These are phyloP conservation scores for Pipistrellus pygmaeus DNA, from an alignment of 2,797 vertebrate species.

Conservation along the genomic window DNA sequence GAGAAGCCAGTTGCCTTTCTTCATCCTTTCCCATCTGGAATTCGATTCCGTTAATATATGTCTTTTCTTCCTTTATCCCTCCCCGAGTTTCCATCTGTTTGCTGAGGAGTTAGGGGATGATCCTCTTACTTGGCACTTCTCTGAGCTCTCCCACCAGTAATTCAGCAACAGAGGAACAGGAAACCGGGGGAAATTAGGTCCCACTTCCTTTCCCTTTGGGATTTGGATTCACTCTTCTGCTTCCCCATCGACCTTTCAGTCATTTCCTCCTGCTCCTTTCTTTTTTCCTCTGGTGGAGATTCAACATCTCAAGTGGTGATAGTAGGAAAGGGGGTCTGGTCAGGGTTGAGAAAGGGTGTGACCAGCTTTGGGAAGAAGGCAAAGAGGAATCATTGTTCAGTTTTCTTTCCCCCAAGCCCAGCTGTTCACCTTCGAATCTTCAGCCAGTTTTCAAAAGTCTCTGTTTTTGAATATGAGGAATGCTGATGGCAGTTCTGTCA, in stretches of 20 bases:
- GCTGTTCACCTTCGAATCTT: neutral
- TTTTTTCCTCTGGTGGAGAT: neutral
- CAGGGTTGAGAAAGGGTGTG: neutral
- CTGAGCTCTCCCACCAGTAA: neutral
- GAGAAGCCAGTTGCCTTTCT: neutral
- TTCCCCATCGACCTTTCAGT: neutral
- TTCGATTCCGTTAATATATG: neutral
- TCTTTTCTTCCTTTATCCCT: neutral
- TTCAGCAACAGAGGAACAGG: neutral
- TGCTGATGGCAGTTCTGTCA: neutral
- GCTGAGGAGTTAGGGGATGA: neutral
- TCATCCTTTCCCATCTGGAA: conserved; percentile 40
- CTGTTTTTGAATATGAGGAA: neutral
- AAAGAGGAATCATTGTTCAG: neutral
- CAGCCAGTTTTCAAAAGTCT: neutral
- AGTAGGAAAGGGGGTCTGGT: neutral
- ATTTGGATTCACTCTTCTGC: neutral
- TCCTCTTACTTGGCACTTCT: neutral
- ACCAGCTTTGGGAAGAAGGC: neutral
- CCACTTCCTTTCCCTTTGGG: neutral
- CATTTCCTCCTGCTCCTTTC: neutral
- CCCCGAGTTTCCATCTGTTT: neutral
- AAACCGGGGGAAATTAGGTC: neutral
- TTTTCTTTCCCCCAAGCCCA: neutral
- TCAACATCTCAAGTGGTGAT: neutral